These are phyloP conservation scores for Phyllostomus hastatus DNA, from an alignment of 2,113 vertebrate genomes.

Conservation along the genomic window DNA sequence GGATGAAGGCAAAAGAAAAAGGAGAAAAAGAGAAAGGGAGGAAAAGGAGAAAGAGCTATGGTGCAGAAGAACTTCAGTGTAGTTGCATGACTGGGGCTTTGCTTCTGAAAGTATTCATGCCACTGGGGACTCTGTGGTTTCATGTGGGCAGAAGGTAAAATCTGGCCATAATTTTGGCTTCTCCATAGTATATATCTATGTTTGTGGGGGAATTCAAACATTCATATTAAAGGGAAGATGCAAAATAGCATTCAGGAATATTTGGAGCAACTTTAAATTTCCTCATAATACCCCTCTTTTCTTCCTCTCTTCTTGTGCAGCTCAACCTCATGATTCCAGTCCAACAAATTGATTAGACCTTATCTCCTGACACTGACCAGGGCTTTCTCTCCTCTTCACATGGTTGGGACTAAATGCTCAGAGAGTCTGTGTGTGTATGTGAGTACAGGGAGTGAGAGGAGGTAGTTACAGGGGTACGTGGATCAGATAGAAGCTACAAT, in stretches of 20 bases:
- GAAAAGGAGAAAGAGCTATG: not conserved
- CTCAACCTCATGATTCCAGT: not conserved
- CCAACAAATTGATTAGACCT: not conserved
- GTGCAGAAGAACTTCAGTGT: too few relatives aligned
- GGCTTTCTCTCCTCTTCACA: not conserved
- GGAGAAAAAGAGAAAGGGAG: not conserved
- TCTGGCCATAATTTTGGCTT: not conserved
- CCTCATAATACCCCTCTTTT: too few relatives aligned
- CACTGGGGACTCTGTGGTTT: not conserved
- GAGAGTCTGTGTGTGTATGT: not conserved
- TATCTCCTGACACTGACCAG: not conserved
- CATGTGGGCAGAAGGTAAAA: not conserved
- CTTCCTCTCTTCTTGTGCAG: too few relatives aligned
- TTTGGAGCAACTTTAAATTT: not conserved
- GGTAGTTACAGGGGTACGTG: fast-evolving
- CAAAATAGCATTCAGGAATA: not conserved
- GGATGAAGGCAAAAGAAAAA: not conserved
- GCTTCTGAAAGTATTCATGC: not conserved
- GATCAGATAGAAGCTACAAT: not conserved
- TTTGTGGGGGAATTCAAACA: not conserved
- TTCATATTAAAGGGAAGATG: not conserved
- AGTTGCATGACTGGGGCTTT: not conserved
- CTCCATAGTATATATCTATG: not conserved
- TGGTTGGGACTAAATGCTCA: not conserved
- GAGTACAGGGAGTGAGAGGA: not conserved